Evolutionary conservation across 1,140 invertebrate species (phyloP).

Genomic region (Coptotermes formosanus): DNA sequence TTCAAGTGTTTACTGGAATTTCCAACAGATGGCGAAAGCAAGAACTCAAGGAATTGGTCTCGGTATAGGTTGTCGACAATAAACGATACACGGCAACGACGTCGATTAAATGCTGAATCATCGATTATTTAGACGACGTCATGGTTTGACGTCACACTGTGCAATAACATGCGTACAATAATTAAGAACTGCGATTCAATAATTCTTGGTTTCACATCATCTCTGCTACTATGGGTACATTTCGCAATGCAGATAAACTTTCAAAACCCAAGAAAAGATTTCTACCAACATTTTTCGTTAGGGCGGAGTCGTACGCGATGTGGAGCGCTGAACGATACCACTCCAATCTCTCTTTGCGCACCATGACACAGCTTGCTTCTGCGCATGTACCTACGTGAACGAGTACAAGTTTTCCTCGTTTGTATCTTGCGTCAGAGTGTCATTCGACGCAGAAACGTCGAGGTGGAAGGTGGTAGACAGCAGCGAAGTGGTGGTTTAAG

Average conservation of each 20-base stretch:
- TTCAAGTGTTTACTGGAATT: background rate
- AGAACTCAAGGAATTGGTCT: background rate
- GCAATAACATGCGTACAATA: background rate
- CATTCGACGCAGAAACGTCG: conserved; percentile 30
- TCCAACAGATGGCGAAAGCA: background rate
- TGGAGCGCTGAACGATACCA: background rate
- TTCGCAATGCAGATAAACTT: background rate
- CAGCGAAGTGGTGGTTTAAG: background rate
- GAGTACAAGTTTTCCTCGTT: conserved; percentile 30
- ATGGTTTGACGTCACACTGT: background rate
- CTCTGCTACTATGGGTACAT: background rate
- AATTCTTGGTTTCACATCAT: background rate
- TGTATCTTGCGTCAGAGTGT: conserved; percentile 29
- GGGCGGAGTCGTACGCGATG: background rate
- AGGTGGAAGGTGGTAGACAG: background rate
- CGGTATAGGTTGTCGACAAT: background rate
- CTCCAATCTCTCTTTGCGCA: conserved; percentile 18
- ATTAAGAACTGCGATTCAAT: background rate
- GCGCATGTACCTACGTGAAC: conserved; percentile 24
- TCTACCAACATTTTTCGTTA: background rate
- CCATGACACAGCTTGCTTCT: background rate
- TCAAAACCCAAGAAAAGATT: background rate
- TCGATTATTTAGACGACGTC: background rate
- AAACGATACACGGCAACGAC: background rate
- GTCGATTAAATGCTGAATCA: background rate